Evolutionary conservation across 2,797 vertebrate genomes (phyloP).

Genomic region (Cynodonichthys magdalenae): DNA sequence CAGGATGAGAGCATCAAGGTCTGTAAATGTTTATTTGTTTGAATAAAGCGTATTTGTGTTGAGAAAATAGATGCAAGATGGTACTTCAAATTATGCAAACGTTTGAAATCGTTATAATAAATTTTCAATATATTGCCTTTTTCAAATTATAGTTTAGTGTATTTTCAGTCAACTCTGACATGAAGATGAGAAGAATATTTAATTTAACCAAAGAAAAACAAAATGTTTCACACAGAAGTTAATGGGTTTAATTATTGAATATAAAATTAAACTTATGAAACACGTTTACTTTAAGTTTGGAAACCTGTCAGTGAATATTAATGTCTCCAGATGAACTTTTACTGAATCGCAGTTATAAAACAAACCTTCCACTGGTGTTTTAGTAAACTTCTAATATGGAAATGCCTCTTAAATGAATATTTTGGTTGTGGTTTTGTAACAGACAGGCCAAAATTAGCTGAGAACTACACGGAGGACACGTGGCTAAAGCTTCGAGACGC

Average conservation of each 20-base stretch:
- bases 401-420: neutral
- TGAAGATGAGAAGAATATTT: neutral
- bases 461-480: conserved; percentile 98
- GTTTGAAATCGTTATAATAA: too few relatives aligned
- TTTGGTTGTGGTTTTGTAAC: conserved; percentile 44
- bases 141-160: too few relatives aligned
- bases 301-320: neutral
- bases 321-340: neutral
- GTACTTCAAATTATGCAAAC: too few relatives aligned
- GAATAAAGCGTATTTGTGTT: too few relatives aligned
- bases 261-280: neutral
- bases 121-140: too few relatives aligned
- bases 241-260: neutral
- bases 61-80: too few relatives aligned
- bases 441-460: conserved; percentile 98
- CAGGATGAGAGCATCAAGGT: too few relatives aligned
- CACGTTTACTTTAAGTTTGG: neutral
- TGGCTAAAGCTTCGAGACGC: conserved; percentile 98
- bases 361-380: neutral
- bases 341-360: neutral
- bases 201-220: neutral
- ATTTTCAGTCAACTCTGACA: neutral
- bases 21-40: too few relatives aligned
- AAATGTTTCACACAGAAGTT: neutral
- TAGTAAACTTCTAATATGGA: neutral